Conservation (phyloP, 2,888 invertebrate species). For the Euphydryas editha region DNA sequence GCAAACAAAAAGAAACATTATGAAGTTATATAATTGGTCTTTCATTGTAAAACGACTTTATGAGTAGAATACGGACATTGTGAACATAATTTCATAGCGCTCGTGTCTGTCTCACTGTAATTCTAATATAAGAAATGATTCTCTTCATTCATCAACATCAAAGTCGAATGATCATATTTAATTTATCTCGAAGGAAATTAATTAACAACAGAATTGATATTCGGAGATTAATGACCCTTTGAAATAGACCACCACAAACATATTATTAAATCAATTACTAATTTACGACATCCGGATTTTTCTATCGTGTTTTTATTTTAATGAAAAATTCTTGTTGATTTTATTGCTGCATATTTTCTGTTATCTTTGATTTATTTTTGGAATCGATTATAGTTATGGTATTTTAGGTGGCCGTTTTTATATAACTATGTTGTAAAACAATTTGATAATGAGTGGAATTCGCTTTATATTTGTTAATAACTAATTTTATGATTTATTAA, state of each 20-base stretch:
- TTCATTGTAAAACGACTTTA: no score
- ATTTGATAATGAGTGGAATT: no score
- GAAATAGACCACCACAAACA: background rate
- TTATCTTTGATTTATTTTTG: background rate
- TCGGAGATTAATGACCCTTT: constrained; percentile 5
- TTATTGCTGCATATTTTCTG: background rate
- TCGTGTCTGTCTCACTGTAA: background rate
- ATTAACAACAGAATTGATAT: background rate
- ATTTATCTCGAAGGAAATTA: background rate
- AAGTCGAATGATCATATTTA: background rate
- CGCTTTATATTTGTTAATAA: no score
- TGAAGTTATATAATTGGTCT: no score
- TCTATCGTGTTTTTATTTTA: constrained; percentile 1
- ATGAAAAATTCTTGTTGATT: background rate
- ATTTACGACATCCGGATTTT: constrained; percentile 8
- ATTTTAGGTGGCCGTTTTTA: background rate
- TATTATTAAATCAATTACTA: constrained; percentile 20
- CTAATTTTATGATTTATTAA: no score
- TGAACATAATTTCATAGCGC: background rate
- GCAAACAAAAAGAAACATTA: no score
- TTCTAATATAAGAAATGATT: background rate
- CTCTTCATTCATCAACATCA: background rate
- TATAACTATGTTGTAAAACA: background rate
- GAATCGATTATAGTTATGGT: background rate
- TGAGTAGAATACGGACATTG: no score